Percentiles rank a stretch among this genome's conserved stretches.
phyloP scores from a whole-genome alignment of 2,797 vertebrate genomes.

The Monodelphis domestica region DNA sequence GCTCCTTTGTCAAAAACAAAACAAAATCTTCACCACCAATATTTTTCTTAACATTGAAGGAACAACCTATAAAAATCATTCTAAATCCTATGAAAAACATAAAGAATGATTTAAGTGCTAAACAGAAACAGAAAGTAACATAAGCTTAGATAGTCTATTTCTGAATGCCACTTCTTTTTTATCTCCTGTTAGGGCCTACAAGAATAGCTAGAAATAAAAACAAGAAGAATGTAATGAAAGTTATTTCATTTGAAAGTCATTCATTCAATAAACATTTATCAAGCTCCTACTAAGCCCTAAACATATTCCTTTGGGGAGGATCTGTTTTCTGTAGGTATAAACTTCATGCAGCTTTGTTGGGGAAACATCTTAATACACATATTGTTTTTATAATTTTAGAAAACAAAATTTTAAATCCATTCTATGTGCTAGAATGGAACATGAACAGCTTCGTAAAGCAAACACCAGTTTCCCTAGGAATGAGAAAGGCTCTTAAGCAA shows the following conservation, averaged over 20 bases:
- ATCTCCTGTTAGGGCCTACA: background rate
- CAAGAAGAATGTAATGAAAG: slow-evolving; percentile 20
- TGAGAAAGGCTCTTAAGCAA: slow-evolving; percentile 46
- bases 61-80: slow-evolving; percentile 17
- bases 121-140: slow-evolving; percentile 5
- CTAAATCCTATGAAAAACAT: slow-evolving; percentile 53
- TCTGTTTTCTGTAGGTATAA: slow-evolving; percentile 5
- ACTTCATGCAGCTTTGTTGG: slow-evolving; percentile 8
- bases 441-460: background rate
- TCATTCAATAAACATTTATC: background rate
- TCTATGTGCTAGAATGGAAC: slow-evolving; percentile 33
- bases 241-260: slow-evolving; percentile 22
- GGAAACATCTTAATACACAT: slow-evolving; percentile 39
- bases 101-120: slow-evolving; percentile 16
- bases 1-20: background rate
- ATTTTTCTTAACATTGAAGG: slow-evolving; percentile 17
- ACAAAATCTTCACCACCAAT: slow-evolving; percentile 13
- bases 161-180: slow-evolving; percentile 41
- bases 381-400: slow-evolving; percentile 35
- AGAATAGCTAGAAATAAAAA: slow-evolving; percentile 48
- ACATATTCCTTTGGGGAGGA: background rate
- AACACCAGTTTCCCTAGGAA: slow-evolving; percentile 27
- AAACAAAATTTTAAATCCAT: background rate
- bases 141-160: slow-evolving; percentile 2
- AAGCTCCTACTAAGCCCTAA: background rate